phyloP scores from a whole-genome alignment of 2,113 vertebrate species.

The Chunga burmeisteri region DNA sequence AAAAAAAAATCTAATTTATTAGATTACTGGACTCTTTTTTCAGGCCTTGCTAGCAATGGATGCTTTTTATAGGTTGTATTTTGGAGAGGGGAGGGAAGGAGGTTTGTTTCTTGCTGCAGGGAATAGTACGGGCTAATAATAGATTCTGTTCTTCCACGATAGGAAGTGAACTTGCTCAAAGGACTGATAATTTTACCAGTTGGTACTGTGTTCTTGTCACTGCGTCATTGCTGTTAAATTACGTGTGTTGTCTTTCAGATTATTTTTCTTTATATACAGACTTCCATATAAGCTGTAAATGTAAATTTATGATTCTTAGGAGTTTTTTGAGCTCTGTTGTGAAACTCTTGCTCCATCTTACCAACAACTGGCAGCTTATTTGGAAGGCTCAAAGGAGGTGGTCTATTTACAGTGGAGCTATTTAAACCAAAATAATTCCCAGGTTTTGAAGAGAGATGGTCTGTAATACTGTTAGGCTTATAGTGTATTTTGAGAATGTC shows the following conservation, averaged over 20 bases:
- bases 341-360: background rate
- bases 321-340: background rate
- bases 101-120: background rate
- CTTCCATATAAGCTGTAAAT: background rate
- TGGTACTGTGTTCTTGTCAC: background rate
- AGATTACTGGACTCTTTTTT: background rate
- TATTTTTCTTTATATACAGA: background rate
- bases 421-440: background rate
- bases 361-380: background rate
- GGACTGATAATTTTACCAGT: background rate
- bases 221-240: background rate
- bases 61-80: constrained; percentile 14
- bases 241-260: background rate
- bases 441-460: background rate
- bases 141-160: background rate
- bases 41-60: background rate
- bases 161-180: background rate
- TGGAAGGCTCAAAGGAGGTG: background rate
- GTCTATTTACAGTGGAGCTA: background rate
- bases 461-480: background rate
- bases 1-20: background rate
- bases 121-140: background rate
- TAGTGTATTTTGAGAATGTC: background rate
- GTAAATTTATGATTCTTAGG: background rate
- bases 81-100: background rate